phyloP scores from a whole-genome alignment of 1,140 invertebrate genomes.

The Apocrypta bakeri region DNA sequence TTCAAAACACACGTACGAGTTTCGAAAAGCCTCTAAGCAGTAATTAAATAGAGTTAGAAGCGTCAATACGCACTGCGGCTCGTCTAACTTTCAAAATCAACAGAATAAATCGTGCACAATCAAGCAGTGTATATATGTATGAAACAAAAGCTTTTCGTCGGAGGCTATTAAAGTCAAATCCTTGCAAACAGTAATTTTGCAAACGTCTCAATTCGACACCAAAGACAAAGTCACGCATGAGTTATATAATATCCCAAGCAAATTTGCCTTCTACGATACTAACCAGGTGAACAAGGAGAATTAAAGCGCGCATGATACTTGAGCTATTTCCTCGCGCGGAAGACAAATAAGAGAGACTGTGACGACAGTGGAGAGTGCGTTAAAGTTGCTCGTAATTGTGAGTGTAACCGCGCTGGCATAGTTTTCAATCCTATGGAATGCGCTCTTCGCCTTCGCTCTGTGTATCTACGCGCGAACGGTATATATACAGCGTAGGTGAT shows the following conservation, averaged over 20 bases:
- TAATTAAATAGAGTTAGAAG: neutral
- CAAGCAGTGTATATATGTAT: neutral
- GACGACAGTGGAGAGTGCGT: neutral
- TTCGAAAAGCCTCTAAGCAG: too few species aligned
- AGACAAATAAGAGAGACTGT: neutral
- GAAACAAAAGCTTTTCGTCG: too few species aligned
- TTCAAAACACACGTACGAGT: too few species aligned
- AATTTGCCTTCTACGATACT: constrained; percentile 33
- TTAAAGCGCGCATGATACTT: constrained; percentile 30
- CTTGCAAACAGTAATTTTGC: constrained; percentile 7
- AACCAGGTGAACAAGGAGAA: constrained; percentile 13
- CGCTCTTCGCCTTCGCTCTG: neutral
- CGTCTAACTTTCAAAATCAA: constrained; percentile 19
- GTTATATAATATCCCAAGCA: neutral
- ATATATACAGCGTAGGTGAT: neutral
- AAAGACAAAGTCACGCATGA: neutral
- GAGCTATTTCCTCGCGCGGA: constrained; percentile 13
- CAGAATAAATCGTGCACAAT: neutral
- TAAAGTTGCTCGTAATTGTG: constrained; percentile 32
- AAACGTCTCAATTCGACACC: neutral
- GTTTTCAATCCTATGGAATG: neutral
- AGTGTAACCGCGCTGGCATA: neutral
- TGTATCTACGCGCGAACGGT: neutral
- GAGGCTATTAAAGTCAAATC: constrained; percentile 15
- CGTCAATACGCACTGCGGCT: neutral